Base-by-base conservation (phyloP, 2,797 vertebrate species). In the Rhynchotus rufescens region DNA sequence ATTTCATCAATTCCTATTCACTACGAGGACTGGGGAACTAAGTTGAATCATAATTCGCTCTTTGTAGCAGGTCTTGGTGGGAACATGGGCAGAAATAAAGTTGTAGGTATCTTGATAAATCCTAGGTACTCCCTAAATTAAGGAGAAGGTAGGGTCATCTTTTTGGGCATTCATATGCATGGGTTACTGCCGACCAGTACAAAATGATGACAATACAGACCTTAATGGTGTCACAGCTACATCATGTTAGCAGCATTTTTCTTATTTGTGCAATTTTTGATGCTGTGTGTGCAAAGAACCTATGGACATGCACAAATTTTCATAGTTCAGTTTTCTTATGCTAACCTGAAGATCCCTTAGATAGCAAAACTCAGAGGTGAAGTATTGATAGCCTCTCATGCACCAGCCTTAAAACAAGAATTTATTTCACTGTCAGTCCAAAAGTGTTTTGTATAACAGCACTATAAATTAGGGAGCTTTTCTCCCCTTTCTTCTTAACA, bases 331-430 rank as follows among this genome's bases (percentile, higher is more conserved):
- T 49, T 87, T 79, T 47, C 9, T 56, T 77, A 23, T 6, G 65
- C 22, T 64, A 74, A 66, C 80, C 32, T 88, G 68, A 88, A 88
- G 89, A 91, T 21, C n/a, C 74, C 64, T 62, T 10, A 64, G 85
- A 32, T 44, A 32, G 42, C 28, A 87, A 83, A 85, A 68, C 10
- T 32, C 45, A 69, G 60, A 89, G 62, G 3, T 54, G 12, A 80
- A 85, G 9, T 13, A 13, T 8, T 84, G 57, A 66, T 34, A 88
- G 15, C 21, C 3, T 89, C 59, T 88, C 22, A 44, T 40, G 52
- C 10, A 74, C 25, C 49, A 45, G n/a, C n/a, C 64, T 68, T 79
- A 36, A 79, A 93, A 65, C 30, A 56, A 51, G 15, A 11, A 44
- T 6, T 84, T 82, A 61, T 56, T 89, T 80, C 52, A 47, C 47